Evolutionary conservation across 92 coral and sea anemone genomes (phyloP), one percentile per base, ranked within the genome.

Genomic region (Palythoa caribaeorum): DNA sequence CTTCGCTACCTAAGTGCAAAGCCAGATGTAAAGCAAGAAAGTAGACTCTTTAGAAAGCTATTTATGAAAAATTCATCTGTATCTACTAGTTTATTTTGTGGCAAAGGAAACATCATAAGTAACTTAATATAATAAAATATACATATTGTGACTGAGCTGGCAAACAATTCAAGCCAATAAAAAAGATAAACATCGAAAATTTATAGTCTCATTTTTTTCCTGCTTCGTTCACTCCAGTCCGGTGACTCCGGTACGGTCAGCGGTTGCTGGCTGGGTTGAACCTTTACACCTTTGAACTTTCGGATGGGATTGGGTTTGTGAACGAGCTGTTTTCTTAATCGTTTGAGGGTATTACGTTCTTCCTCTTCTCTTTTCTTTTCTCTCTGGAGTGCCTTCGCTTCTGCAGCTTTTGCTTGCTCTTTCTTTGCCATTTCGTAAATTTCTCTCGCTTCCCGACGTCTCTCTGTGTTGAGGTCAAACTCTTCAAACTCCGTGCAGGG

Each of bases 271-370:
- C 99, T 97, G 9, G 93, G 93, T 50, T 87, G 80, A 11, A 97
- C 90, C 28, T 90, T 84, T 1, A 97, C 92, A 9, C 73, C 40
- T 73, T 92, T 93, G 91, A 87, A 97, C 83, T 90, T 93, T 55
- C 96, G 93, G 15, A 97, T 94, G 15, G 99, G 99, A 47, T 97
- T 96, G 0, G 96, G 87, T 40, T 97, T 97, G 89, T 97, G 99
- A 5, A 97, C 99, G 77, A 97, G 88, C 54, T 95, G 96, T 68
- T 94, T 95, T 76, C 99, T 86, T 40, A 97, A 89, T 20, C 74
- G 51, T 37, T 83, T 94, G 14, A 97, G 75, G 21, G 90, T 85
- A 13, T 72, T 72, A 53, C 89, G 81, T 39, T 97, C 99, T 80
- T 97, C 98, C 38, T 94, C 94, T 47, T 94, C 95, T 62, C 87